Base-by-base conservation (phyloP, 64 coral and sea anemone genomes). In the Pachyseris speciosa region DNA sequence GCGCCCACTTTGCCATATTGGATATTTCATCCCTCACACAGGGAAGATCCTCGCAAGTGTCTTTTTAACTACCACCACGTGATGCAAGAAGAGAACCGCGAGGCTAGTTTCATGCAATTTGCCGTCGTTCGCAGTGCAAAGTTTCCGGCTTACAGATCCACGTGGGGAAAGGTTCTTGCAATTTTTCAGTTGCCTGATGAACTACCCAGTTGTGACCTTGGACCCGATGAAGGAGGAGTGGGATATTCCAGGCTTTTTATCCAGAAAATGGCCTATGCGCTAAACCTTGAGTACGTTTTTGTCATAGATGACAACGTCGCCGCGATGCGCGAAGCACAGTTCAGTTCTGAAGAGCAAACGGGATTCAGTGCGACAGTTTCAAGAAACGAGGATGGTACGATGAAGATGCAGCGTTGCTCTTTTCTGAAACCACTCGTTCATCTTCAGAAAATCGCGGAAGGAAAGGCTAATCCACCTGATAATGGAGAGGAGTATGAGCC, bases 201-300 rank as follows among this genome's bases (percentile, higher is more conserved):
- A 16, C 59, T 90, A 9, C 88, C 88, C 7, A 79, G 52, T 20
- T 90, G 32, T 67, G 37, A 34, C 2, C 6, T 17, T 29, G 40
- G 29, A 19, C 58, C 75, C 20, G 26, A 83, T 25, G 69, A 51
- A 27, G 88, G 88, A 83, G 88, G 88, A 32, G 15, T 90, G 29
- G 88, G 88, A n/a, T 90, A 69, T 66, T 75, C 88, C 15, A 76
- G 88, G 19, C 69, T 90, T 8, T 90, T 90, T 29, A 90, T 90
- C 53, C 88, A 90, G 41, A 80, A 90, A 64, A 48, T 90, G 8
- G 75, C 75, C 2, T 70, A 19, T 55, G 31, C 28, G 7, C 24
- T 90, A 37, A 83, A 90, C 13, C 55, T 83, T 26, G 88, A 90
- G 30, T 83, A 90, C 75, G n/a, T 83, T 44, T 90, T 90, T 32